Evolutionary conservation across 2,888 invertebrate species (phyloP).

Genomic region (Tiliacea aurago): DNA sequence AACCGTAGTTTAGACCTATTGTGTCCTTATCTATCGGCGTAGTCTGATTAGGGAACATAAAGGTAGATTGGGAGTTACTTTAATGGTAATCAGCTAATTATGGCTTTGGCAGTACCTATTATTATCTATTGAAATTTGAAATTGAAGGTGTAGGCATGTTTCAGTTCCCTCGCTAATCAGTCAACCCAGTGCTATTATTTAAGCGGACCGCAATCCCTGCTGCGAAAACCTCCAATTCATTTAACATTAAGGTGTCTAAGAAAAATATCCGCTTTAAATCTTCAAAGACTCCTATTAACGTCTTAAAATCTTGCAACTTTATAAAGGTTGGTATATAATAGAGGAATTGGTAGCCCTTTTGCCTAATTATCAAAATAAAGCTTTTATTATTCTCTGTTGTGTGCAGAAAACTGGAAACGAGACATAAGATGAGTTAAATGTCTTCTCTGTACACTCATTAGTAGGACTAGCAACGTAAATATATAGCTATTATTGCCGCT

Average conservation of each 20-base stretch:
- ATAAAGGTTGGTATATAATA: neutral
- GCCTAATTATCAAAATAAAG: neutral
- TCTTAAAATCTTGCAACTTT: neutral
- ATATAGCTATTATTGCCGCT: conserved; percentile 11
- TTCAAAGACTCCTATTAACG: neutral
- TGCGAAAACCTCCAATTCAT: too few relatives aligned
- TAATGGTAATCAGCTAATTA: neutral
- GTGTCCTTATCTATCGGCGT: neutral
- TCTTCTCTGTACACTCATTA: neutral
- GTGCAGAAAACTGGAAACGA: neutral
- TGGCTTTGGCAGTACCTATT: neutral
- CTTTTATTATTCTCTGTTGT: neutral
- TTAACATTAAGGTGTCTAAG: neutral
- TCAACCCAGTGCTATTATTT: neutral
- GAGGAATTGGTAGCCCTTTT: neutral
- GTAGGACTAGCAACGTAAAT: conserved; percentile 9
- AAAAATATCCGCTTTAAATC: neutral
- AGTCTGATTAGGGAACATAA: conserved; percentile 4
- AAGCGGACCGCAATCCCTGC: neutral
- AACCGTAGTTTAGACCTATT: conserved; percentile 41
- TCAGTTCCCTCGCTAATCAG: too few relatives aligned
- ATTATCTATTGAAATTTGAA: neutral
- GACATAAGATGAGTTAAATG: neutral
- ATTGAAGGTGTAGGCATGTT: neutral
- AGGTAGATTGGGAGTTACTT: neutral